Evolutionary conservation across 92 coral and sea anemone genomes (phyloP).

Genomic region (Umimayanthus chanpuru): DNA sequence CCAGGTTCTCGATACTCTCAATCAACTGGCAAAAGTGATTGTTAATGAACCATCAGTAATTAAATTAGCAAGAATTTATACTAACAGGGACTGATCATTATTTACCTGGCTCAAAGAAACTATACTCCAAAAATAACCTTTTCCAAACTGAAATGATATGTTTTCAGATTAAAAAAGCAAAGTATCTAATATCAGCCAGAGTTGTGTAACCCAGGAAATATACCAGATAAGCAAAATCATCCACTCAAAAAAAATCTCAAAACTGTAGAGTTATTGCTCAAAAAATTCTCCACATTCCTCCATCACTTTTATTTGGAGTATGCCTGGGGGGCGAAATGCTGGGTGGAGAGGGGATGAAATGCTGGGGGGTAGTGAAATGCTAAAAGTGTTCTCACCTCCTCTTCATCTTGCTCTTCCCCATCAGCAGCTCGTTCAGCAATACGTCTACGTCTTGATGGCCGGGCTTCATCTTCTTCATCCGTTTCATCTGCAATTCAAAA

Average conservation of each 20-base stretch:
- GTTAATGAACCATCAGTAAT: neutral
- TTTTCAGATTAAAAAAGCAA: no score
- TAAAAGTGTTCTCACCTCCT: slow-evolving; percentile 65
- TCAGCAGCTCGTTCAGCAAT: slow-evolving; percentile 95
- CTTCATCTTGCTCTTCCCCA: slow-evolving; percentile 89
- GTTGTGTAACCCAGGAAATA: no score
- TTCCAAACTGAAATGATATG: no score
- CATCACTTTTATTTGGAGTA: no score
- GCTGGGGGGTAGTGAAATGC: neutral
- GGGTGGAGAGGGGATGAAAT: neutral
- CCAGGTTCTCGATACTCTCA: slow-evolving; percentile 98
- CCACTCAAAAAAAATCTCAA: no score
- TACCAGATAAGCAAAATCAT: no score
- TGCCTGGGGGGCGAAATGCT: no score
- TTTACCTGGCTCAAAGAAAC: no score
- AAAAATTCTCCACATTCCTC: no score
- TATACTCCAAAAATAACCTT: no score
- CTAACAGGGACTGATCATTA: neutral
- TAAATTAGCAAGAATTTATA: neutral
- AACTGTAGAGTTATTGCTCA: no score
- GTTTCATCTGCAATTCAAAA: slow-evolving; percentile 71
- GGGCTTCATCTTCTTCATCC: slow-evolving; percentile 91
- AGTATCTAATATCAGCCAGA: no score
- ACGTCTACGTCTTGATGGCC: slow-evolving; percentile 84
- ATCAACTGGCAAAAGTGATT: slow-evolving; percentile 57